Evolutionary conservation across 2,888 invertebrate species (phyloP).

Genomic region (Parasteatoda lunata): DNA sequence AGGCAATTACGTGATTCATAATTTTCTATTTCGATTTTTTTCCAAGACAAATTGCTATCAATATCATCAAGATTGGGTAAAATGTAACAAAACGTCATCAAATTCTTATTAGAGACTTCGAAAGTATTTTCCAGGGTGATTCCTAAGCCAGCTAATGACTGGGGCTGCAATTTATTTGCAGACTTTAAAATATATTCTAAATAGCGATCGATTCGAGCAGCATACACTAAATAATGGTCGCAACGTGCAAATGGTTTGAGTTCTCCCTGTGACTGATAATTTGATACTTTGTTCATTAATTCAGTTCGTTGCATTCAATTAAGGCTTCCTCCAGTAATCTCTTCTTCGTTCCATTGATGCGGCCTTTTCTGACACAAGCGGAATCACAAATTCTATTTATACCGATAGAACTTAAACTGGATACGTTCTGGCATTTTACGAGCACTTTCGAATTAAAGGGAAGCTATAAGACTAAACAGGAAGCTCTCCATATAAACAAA

Average conservation of each 20-base stretch:
- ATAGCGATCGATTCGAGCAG: constrained; percentile 24
- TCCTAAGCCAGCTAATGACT: neutral
- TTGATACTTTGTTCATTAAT: constrained; percentile 57
- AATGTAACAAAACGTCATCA: too few relatives aligned
- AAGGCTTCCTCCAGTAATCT: constrained; percentile 37
- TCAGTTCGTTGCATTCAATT: constrained; percentile 59
- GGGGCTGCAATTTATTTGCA: constrained; percentile 8
- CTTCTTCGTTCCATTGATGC: constrained; percentile 9
- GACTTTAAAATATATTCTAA: constrained; percentile 32
- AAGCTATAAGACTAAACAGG: constrained; percentile 33
- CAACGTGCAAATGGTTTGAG: constrained; percentile 34
- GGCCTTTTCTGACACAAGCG: constrained; percentile 8
- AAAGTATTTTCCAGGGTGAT: neutral
- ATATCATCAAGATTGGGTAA: too few relatives aligned
- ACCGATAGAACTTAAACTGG: constrained; percentile 27
- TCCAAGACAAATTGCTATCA: too few relatives aligned
- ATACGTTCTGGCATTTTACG: constrained; percentile 17
- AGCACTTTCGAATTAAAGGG: constrained; percentile 20
- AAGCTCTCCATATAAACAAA: constrained; percentile 24
- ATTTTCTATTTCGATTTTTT: too few relatives aligned
- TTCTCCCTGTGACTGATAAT: constrained; percentile 34
- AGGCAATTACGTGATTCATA: too few relatives aligned
- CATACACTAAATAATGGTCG: constrained; percentile 35
- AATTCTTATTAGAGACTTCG: too few relatives aligned
- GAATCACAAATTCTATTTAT: constrained; percentile 44